phyloP scores from a whole-genome alignment of 2,888 invertebrate species.

The Cataglyphis rosenhaueri region DNA sequence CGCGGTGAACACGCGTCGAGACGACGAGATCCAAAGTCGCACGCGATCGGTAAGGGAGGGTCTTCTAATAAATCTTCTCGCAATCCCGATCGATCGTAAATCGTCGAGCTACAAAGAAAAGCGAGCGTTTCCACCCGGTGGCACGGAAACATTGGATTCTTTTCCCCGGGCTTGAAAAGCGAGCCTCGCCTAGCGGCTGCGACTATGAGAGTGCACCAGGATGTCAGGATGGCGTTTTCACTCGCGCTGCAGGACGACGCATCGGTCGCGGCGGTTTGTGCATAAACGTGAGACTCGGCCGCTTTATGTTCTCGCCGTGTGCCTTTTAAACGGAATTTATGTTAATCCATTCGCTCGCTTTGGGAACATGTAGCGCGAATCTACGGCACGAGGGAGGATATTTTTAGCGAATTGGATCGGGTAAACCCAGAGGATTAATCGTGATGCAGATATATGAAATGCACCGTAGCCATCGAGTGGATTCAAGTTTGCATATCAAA shows the following conservation, averaged over 20 bases:
- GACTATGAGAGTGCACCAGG: not conserved
- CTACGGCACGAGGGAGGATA: conserved; percentile 2
- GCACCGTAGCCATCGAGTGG: not conserved
- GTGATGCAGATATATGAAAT: conserved; percentile 10
- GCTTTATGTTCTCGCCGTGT: conserved; percentile 43
- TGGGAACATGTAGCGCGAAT: conserved; percentile 5
- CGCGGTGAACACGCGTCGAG: conserved; percentile 54
- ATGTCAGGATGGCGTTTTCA: conserved; percentile 13
- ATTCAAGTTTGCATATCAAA: not conserved
- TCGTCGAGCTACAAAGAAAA: conserved; percentile 63
- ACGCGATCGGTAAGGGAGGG: conserved; percentile 3
- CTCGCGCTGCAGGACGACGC: not conserved
- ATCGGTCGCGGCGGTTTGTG: conserved; percentile 54
- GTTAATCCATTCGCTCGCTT: conserved; percentile 32
- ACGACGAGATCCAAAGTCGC: conserved; percentile 50
- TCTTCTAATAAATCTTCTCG: conserved; percentile 61
- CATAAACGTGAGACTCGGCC: conserved; percentile 46
- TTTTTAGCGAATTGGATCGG: conserved; percentile 32
- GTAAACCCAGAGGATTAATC: conserved; percentile 37
- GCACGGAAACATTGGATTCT: conserved; percentile 70
- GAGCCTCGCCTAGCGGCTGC: conserved; percentile 26
- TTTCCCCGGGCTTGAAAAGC: conserved; percentile 53
- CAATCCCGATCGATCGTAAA: conserved; percentile 71
- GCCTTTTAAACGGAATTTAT: conserved; percentile 53
- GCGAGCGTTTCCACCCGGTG: conserved; percentile 64